Evolutionary conservation across 2,888 invertebrate species (phyloP), one percentile per base, ranked within the genome.

Genomic region (Lutraria lutraria): DNA sequence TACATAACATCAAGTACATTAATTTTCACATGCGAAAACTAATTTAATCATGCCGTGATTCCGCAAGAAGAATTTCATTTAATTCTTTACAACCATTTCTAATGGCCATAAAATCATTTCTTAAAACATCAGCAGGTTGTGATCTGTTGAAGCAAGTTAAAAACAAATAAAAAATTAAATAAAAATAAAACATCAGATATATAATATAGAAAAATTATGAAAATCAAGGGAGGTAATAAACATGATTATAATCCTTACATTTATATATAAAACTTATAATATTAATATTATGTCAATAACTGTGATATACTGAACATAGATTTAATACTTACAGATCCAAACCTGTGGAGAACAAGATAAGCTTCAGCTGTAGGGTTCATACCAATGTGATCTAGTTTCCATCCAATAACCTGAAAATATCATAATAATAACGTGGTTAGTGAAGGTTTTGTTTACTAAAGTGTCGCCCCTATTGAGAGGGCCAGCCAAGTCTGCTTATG

Each of bases 361-460:
- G 98, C 98, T 97, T 98, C 98, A 90, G 98, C 98, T 1, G 98
- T 98, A 93, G 98, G 98, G 89, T 98, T 98, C 97, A 98, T 98
- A 56, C 97, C 97, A 93, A 97, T 97, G 96, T 98, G 98, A 54
- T 98, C 97, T 88, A 98, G 97, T 95, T 98, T 98, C 98, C 98
- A 98, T 95, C 98, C 98, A 92, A 98, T 98, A 96, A 98, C 98
- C 97, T 98, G 96, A n/a, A 43, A 54, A 95, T 81, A 82, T 60
- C 60, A 82, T 15, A n/a, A 82, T 29, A 31, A 82, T 29, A 43
- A 43, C 2, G 43, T 43, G 43, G n/a, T n/a, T n/a, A n/a, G n/a
- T n/a, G n/a, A n/a, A n/a, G n/a, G n/a, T n/a, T n/a, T n/a, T n/a
- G n/a, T n/a, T n/a, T n/a, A n/a, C n/a, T n/a, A n/a, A n/a, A n/a